Evolutionary conservation across 2,797 vertebrate genomes (phyloP), one percentile per base, ranked within the genome.

Genomic region (Craterocephalus amniculus): DNA sequence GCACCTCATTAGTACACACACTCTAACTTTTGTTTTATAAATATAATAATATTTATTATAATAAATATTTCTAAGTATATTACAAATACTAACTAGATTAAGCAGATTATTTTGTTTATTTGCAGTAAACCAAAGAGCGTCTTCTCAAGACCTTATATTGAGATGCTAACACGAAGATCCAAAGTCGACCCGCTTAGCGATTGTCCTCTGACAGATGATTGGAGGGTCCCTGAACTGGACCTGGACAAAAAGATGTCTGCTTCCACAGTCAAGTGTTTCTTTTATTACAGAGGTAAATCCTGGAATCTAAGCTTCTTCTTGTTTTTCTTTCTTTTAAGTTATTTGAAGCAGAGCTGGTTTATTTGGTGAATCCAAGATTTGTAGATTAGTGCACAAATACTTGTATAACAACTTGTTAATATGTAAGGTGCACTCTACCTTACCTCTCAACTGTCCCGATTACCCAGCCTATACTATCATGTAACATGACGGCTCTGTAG

Each of bases 81-180:
- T n/a, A n/a, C n/a, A 56, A 58, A 58, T 22, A 4, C 7, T 0
- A 5, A 35, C 7, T 6, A 12, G 20, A n/a, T 66, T 13, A 27
- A 27, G 12, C 5, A 14, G 3, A 11, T 31, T 38, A 18, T 68
- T 35, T 26, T 65, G 26, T 71, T 72, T 38, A 82, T 79, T 67
- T 78, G 49, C 84, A 94, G 93, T 59, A 70, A 94, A 54, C 90
- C 92, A 27, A 93, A 92, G 61, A 88, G 88, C 80, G 70, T 86
- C 78, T 90, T 93, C 78, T 94, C 93, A 10, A 81, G 78, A 58
- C 87, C 89, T 24, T 92, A 88, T 29, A 84, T 92, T 26, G 91
- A 94, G 72, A 86, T 92, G 82, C 74, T 95, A 80, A 84, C 84
- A 24, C 82, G 72, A 9, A 90, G 89, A 62, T 90, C 90, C 70